Conservation (phyloP, 2,888 invertebrate species). For the Chalcis sispes region DNA sequence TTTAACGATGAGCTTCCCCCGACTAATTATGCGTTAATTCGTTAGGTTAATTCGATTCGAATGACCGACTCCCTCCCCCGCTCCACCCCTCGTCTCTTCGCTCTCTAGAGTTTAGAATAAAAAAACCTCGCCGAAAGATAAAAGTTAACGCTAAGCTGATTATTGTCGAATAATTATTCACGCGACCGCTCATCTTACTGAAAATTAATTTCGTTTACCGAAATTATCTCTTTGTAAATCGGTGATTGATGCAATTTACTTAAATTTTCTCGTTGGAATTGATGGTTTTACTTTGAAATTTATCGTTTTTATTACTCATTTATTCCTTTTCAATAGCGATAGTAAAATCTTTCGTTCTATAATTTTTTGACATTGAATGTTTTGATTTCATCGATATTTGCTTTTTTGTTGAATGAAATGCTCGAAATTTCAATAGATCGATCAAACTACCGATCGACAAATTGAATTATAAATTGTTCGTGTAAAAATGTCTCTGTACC, state of each 20-base stretch:
- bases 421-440: background rate
- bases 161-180: background rate
- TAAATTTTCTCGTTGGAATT: too few species aligned
- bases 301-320: too few species aligned
- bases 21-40: slow-evolving; percentile 25
- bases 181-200: background rate
- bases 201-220: background rate
- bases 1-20: slow-evolving; percentile 5
- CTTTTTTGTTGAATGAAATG: too few species aligned
- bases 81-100: too few species aligned
- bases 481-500: slow-evolving; percentile 10
- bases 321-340: too few species aligned
- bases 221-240: background rate
- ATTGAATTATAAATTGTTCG: slow-evolving; percentile 25
- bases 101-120: too few species aligned
- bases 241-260: too few species aligned
- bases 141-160: background rate
- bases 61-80: background rate
- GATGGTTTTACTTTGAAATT: too few species aligned
- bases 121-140: too few species aligned
- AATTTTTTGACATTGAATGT: too few species aligned
- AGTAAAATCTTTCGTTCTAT: too few species aligned
- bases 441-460: background rate
- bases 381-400: too few species aligned
- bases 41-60: slow-evolving; percentile 29